Evolutionary conservation across 1,140 invertebrate genomes (phyloP), one percentile per base, ranked within the genome.

Genomic region (Bombus picipes): DNA sequence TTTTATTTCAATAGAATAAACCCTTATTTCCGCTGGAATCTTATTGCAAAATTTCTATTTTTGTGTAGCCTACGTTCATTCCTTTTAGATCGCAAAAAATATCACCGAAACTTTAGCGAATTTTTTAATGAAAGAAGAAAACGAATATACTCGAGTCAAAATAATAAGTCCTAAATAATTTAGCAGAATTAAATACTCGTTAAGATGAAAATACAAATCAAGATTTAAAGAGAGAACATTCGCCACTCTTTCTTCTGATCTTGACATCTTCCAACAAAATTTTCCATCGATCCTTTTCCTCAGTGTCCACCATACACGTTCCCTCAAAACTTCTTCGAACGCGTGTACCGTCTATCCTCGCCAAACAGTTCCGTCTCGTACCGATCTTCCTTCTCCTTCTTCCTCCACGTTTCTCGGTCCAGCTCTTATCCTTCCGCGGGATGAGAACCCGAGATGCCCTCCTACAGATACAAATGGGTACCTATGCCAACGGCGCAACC

Each of bases 391-490:
- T 22, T 78, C 79, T 59, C 57, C 39, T 43, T 79, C 86, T 70
- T 72, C 0, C n/a, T 6, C n/a, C 34, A 10, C 0, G 32, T 37
- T 72, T 74, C 71, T 43, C 39, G 71, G 81, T 77, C 59, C 81
- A 76, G 62, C 83, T 80, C 68, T 89, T 76, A 88, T 85, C 87
- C 72, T 80, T 84, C 74, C 88, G 86, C 86, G 89, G 89, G 93
- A 93, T 89, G 92, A 92, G 92, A 94, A 94, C 93, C 92, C 92
- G 90, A 94, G 94, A 94, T 95, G 94, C 94, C 94, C 94, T 94
- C 92, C 91, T 92, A 91, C 91, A 94, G 94, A 95, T 94, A 95
- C 92, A 94, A 92, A 93, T 93, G 92, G 92, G 92, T 93, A 94
- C 93, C 94, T 94, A 94, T 93, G 92, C 93, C 92, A 92, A 92